Evolutionary conservation across 1,140 invertebrate genomes (phyloP).

Genomic region (Orius insidiosus): DNA sequence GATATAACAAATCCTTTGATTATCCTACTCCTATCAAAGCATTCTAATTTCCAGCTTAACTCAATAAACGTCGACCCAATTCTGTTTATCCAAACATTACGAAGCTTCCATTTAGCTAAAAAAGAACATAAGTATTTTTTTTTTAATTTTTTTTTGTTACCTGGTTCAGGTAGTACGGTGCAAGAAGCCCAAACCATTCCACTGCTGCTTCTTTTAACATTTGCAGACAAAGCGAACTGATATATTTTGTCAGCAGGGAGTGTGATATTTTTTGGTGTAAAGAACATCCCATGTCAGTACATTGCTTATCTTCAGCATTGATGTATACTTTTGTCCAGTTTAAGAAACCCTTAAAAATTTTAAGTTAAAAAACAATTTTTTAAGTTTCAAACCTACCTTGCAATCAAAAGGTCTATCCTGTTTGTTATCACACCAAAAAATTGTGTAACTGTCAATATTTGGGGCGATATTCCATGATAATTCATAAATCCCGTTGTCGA

Average conservation of each 20-base stretch:
- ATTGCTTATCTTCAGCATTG: constrained; percentile 22
- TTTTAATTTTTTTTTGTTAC: no score
- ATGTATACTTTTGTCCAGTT: constrained; percentile 32
- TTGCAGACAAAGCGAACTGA: constrained; percentile 55
- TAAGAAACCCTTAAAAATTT: constrained; percentile 32
- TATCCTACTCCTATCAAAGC: constrained; percentile 37
- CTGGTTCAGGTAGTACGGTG: constrained; percentile 47
- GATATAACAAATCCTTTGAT: constrained; percentile 45
- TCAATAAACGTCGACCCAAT: constrained; percentile 39
- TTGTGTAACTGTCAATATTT: constrained; percentile 36
- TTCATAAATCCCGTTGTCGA: constrained; percentile 44
- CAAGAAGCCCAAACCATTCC: constrained; percentile 63
- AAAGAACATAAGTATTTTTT: no score
- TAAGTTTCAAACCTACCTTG: constrained; percentile 27
- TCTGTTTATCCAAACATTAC: constrained; percentile 38
- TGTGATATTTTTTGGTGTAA: constrained; percentile 28
- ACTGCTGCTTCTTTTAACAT: constrained; percentile 39
- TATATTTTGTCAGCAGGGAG: constrained; percentile 31
- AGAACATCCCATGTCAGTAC: constrained; percentile 21
- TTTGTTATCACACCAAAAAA: constrained; percentile 51
- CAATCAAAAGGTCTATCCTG: constrained; percentile 40
- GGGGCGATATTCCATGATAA: constrained; percentile 45
- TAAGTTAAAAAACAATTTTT: constrained; percentile 12
- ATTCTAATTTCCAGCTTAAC: constrained; percentile 51
- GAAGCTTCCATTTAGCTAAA: constrained; percentile 42